Conservation (phyloP, 2,888 invertebrate species). For the Tyria jacobaeae region DNA sequence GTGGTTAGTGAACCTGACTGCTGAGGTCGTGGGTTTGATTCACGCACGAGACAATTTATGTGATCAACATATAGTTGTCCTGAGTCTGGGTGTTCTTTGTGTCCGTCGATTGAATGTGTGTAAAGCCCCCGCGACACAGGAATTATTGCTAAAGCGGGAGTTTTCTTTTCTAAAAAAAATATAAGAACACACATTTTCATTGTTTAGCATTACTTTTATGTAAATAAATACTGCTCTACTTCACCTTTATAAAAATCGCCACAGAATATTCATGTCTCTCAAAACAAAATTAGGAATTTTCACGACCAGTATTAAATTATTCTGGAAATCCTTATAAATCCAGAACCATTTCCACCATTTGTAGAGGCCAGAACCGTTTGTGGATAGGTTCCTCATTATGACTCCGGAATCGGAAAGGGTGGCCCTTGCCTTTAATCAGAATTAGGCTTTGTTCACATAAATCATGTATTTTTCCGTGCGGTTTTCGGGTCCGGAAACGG, state of each 20-base stretch:
- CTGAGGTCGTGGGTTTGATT: too few species aligned
- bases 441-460: slow-evolving; percentile 58
- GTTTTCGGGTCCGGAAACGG: slow-evolving; percentile 16
- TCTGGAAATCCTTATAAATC: slow-evolving; percentile 75
- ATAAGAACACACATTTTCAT: too few species aligned
- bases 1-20: too few species aligned
- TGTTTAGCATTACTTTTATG: too few species aligned
- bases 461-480: slow-evolving; percentile 35
- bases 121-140: too few species aligned
- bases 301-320: slow-evolving; percentile 59
- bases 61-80: too few species aligned
- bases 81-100: too few species aligned
- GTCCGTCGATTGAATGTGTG: too few species aligned
- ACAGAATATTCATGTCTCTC: slow-evolving; percentile 30
- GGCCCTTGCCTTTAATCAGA: slow-evolving; percentile 64
- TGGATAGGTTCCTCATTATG: slow-evolving; percentile 65
- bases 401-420: slow-evolving; percentile 60
- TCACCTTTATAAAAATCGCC: slow-evolving; percentile 20
- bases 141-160: too few species aligned
- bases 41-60: too few species aligned
- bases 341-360: slow-evolving; percentile 74
- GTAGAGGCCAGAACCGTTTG: slow-evolving; percentile 74
- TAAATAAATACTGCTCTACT: too few species aligned
- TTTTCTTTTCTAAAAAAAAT: too few species aligned
- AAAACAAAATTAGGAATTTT: slow-evolving; percentile 43